These are phyloP conservation scores for Danaus plexippus DNA, from an alignment of 1,140 invertebrate genomes.

Conservation along the genomic window DNA sequence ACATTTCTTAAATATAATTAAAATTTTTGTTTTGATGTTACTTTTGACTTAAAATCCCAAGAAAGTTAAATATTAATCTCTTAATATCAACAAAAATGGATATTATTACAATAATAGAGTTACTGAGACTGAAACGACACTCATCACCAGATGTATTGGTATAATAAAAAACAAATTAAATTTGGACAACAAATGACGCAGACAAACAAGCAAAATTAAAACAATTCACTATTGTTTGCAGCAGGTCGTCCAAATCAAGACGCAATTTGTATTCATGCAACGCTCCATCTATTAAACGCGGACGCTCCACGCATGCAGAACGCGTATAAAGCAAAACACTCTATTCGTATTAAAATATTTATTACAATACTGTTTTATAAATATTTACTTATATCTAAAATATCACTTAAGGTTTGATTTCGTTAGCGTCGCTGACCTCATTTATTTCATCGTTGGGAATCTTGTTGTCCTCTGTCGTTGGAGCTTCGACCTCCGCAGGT, in stretches of 20 bases:
- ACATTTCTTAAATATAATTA: no score
- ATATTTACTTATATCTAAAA: constrained; percentile 48
- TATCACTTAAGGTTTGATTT: constrained; percentile 55
- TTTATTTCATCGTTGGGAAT: constrained; percentile 35
- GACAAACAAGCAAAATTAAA: constrained; percentile 13
- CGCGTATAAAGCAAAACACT: constrained; percentile 27
- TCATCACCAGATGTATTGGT: no score
- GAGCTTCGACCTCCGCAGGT: constrained; percentile 39
- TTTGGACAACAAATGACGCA: constrained; percentile 11
- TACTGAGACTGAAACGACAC: no score
- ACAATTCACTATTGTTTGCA: constrained; percentile 22
- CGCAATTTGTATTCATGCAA: constrained; percentile 24
- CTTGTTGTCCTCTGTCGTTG: constrained; percentile 46
- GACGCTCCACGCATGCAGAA: constrained; percentile 21
- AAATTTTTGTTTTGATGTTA: no score
- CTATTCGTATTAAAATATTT: constrained; percentile 46
- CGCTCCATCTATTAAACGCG: constrained; percentile 22
- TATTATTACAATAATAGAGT: no score
- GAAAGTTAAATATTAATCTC: no score
- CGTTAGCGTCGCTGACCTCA: constrained; percentile 32
- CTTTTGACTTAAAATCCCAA: no score
- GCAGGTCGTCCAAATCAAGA: constrained; percentile 14
- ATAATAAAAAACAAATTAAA: not conserved
- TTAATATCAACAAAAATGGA: no score
- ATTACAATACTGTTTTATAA: constrained; percentile 62